Conservation (phyloP, 1,140 invertebrate genomes). For the Pygmarrhopalites habei region DNA sequence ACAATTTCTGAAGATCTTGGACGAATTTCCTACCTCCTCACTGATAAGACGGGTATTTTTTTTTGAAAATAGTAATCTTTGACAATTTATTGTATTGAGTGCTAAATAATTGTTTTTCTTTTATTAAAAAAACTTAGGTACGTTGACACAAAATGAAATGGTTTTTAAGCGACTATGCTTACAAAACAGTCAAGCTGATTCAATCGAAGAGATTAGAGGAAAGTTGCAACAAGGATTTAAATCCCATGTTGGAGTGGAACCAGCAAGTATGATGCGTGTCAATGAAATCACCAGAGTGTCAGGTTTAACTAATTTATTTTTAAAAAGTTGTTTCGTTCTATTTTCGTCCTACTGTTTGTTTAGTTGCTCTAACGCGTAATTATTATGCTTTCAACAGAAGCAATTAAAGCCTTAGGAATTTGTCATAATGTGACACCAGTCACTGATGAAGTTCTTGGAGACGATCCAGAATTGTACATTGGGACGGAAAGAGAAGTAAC, state of each 20-base stretch:
- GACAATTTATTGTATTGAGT: too few species aligned
- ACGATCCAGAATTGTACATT: constrained; percentile 42
- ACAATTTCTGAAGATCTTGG: constrained; percentile 99
- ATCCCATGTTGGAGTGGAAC: background rate
- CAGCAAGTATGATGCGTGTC: constrained; percentile 1
- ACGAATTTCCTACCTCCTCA: constrained; percentile 86
- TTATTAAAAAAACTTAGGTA: too few species aligned
- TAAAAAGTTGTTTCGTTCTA: too few species aligned
- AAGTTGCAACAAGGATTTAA: constrained; percentile 20
- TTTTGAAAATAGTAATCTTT: too few species aligned
- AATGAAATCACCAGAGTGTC: constrained; percentile 59
- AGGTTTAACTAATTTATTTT: too few species aligned
- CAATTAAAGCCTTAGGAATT: constrained; percentile 86
- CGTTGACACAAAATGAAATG: constrained; percentile 98
- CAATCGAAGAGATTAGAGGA: constrained; percentile 24
- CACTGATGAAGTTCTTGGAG: constrained; percentile 56
- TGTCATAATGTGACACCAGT: constrained; percentile 99
- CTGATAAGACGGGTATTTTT: constrained; percentile 99
- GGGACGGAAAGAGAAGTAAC: constrained; percentile 39
- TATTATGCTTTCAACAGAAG: too few species aligned
- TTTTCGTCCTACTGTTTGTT: too few species aligned
- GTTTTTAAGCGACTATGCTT: constrained; percentile 90
- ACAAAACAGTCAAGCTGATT: constrained; percentile 53
- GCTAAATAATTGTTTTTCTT: too few species aligned
- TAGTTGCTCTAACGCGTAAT: too few species aligned